phyloP scores from a whole-genome alignment of 2,888 invertebrate species.

The Melangyna quadrimaculata region DNA sequence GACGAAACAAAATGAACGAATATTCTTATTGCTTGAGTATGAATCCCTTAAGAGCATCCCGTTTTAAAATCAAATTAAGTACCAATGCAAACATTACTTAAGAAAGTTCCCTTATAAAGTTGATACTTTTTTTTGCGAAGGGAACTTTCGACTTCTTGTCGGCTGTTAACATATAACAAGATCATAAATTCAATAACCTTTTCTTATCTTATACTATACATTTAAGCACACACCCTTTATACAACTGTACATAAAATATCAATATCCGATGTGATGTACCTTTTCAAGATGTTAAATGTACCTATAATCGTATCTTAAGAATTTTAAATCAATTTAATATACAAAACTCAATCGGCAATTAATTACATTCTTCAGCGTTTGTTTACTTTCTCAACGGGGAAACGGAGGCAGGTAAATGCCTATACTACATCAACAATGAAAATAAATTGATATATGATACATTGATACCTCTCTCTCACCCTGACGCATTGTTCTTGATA shows the following conservation, averaged over 20 bases:
- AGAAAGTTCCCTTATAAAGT: not conserved
- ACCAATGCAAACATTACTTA: not conserved
- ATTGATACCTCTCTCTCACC: conserved; percentile 34
- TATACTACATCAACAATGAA: not conserved
- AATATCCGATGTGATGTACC: not conserved
- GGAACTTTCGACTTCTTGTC: not conserved
- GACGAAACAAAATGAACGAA: not conserved
- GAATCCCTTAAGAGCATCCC: not conserved
- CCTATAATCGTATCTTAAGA: not conserved
- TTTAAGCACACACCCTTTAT: not conserved
- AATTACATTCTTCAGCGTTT: conserved; percentile 3
- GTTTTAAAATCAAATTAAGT: not conserved
- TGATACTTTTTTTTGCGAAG: not conserved
- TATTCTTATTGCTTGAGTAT: not conserved
- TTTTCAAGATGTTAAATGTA: not conserved
- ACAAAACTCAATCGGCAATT: not conserved
- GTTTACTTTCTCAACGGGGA: conserved; percentile 4
- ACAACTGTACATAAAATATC: not conserved
- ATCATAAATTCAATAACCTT: not conserved
- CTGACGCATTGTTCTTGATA: conserved; percentile 24
- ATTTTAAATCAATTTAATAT: conserved; percentile 8
- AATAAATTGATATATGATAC: conserved; percentile 18
- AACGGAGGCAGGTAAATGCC: not conserved
- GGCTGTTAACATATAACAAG: not conserved
- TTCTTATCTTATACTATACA: not conserved